Percentiles rank a stretch among this genome's conserved stretches.
phyloP scores from a whole-genome alignment of 2,888 invertebrate species.

The Drosophila fulvimacula region DNA sequence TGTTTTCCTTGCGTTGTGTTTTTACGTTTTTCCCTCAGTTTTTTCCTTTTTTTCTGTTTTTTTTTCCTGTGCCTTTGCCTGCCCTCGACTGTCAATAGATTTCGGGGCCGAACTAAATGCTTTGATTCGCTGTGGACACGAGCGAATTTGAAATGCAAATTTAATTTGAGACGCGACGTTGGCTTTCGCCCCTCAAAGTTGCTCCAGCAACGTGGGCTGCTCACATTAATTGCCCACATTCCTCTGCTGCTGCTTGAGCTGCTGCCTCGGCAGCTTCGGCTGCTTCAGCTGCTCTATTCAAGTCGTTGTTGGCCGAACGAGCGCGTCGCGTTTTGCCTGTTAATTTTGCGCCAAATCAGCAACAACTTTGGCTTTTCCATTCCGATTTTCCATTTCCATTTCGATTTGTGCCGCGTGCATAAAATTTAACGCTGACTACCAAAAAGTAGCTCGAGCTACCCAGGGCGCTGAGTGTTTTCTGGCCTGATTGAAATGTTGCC shows the following conservation, averaged over 20 bases:
- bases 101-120: slow-evolving; percentile 70
- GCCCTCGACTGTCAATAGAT: slow-evolving; percentile 64
- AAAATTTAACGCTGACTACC: slow-evolving; percentile 73
- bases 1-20: slow-evolving; percentile 8
- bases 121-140: slow-evolving; percentile 67
- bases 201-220: slow-evolving; percentile 17
- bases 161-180: slow-evolving; percentile 78
- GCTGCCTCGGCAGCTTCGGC: not conserved
- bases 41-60: no score
- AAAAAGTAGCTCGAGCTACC: slow-evolving; percentile 42
- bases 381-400: slow-evolving; percentile 55
- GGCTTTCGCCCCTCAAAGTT: slow-evolving; percentile 14
- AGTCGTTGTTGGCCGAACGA: slow-evolving; percentile 15
- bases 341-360: slow-evolving; percentile 80
- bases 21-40: not conserved
- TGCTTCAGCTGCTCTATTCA: slow-evolving; percentile 17
- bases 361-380: slow-evolving; percentile 73
- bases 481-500: slow-evolving; percentile 80
- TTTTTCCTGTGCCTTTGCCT: not conserved
- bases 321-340: slow-evolving; percentile 68
- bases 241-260: not conserved
- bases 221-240: slow-evolving; percentile 73
- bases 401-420: slow-evolving; percentile 76
- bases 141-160: slow-evolving; percentile 80
- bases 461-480: slow-evolving; percentile 49